These are phyloP conservation scores for Hydra vulgaris DNA, from an alignment of 30 jellyfish, hydroid and myxozoan species.

Conservation along the genomic window DNA sequence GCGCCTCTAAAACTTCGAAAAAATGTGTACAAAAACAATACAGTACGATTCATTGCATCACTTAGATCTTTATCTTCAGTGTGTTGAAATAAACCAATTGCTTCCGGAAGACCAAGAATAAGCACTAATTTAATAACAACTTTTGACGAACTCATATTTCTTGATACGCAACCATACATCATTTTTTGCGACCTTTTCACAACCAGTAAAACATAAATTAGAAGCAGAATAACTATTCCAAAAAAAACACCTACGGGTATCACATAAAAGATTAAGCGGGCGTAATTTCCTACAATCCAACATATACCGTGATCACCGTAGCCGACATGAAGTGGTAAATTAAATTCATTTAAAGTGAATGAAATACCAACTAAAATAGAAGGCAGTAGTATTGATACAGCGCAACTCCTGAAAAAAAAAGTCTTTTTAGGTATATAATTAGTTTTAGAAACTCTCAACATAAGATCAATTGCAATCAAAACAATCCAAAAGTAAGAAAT, in stretches of 20 bases:
- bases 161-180: not conserved
- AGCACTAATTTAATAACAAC: slow-evolving; percentile 8
- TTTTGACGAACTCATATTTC: not conserved
- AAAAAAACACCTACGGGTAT: not conserved
- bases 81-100: slow-evolving; percentile 14
- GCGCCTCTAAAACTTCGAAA: slow-evolving; percentile 15
- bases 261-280: not conserved
- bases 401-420: not conserved
- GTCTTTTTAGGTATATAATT: not conserved
- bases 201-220: not conserved
- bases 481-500: slow-evolving; percentile 1
- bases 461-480: slow-evolving; percentile 5
- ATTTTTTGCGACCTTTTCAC: not conserved
- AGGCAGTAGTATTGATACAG: slow-evolving; percentile 5
- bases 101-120: slow-evolving; percentile 15
- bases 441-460: not conserved
- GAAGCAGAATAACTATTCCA: not conserved
- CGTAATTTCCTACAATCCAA: slow-evolving; percentile 10
- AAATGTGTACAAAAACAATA: not conserved
- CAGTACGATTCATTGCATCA: not conserved
- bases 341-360: not conserved
- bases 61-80: not conserved
- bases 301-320: slow-evolving; percentile 15
- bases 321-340: not conserved
- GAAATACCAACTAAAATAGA: not conserved